Evolutionary conservation across 1,140 invertebrate species (phyloP).

Genomic region (Calephelis virginiensis): DNA sequence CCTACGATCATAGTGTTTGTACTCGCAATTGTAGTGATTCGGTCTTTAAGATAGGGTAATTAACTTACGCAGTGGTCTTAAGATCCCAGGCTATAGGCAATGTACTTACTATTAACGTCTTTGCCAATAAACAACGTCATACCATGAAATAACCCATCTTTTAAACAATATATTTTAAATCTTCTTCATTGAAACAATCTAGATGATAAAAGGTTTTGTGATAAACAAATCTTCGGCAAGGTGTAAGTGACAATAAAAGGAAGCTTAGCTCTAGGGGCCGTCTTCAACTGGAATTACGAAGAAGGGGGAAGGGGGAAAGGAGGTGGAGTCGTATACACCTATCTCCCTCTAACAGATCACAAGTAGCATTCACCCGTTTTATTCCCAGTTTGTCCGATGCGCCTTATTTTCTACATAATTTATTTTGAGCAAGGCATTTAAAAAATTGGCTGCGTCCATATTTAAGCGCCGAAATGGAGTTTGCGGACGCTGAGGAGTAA

Average conservation of each 20-base stretch:
- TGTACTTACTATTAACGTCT: too few relatives aligned
- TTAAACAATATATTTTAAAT: constrained; percentile 2
- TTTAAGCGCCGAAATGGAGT: constrained; percentile 62
- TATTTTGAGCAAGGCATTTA: constrained; percentile 74
- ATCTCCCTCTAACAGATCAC: constrained; percentile 49
- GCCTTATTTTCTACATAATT: constrained; percentile 73
- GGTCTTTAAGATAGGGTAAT: too few relatives aligned
- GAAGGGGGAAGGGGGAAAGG: constrained; percentile 33
- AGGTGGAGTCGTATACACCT: constrained; percentile 36
- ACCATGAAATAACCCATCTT: too few relatives aligned
- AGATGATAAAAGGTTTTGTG: constrained; percentile 38
- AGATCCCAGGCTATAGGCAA: too few relatives aligned
- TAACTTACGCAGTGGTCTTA: too few relatives aligned
- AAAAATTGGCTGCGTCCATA: constrained; percentile 67
- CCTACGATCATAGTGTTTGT: too few relatives aligned
- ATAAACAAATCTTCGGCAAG: constrained; percentile 65
- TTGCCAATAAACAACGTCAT: too few relatives aligned
- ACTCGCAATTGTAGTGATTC: too few relatives aligned
- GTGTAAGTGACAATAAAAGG: constrained; percentile 76
- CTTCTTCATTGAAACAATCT: constrained; percentile 14
- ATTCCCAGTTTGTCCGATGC: constrained; percentile 69
- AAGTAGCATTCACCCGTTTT: constrained; percentile 61
- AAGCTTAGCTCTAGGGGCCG: constrained; percentile 70
- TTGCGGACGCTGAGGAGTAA: constrained; percentile 47
- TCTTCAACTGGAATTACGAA: constrained; percentile 63